phyloP scores from a whole-genome alignment of 2,113 vertebrate species.

The Pterocles burchelli region DNA sequence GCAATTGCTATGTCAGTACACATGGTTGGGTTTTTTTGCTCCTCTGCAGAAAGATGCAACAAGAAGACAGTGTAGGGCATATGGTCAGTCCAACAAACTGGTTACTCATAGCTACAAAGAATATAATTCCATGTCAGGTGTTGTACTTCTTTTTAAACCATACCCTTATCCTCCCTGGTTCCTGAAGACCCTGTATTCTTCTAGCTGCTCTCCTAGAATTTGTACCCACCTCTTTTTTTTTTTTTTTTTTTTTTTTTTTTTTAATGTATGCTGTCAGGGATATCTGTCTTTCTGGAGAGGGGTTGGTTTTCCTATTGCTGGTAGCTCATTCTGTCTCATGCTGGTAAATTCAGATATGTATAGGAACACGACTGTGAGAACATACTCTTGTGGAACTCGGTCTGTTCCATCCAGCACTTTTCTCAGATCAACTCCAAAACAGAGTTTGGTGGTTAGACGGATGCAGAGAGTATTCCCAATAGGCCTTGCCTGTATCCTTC shows the following conservation, averaged over 20 bases:
- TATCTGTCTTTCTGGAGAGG: neutral
- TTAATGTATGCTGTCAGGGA: neutral
- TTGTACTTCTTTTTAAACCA: neutral
- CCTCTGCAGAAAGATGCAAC: neutral
- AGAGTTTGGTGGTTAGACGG: neutral
- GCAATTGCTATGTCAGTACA: neutral
- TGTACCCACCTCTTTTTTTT: neutral
- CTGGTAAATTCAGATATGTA: neutral
- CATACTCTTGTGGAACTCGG: neutral
- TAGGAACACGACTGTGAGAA: neutral
- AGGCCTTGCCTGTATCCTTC: neutral
- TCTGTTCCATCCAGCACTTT: neutral
- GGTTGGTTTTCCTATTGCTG: neutral
- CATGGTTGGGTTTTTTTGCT: neutral
- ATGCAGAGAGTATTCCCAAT: neutral
- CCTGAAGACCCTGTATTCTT: neutral
- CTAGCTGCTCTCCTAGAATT: neutral
- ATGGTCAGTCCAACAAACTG: neutral
- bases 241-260: neutral
- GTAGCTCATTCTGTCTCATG: neutral
- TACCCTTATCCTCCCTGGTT: neutral
- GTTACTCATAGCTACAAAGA: neutral
- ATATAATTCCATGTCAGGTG: neutral
- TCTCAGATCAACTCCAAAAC: neutral
- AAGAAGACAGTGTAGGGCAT: neutral